Evolutionary conservation across 2,888 invertebrate genomes (phyloP), one percentile per base, ranked within the genome.

Genomic region (Parnassius orleans): DNA sequence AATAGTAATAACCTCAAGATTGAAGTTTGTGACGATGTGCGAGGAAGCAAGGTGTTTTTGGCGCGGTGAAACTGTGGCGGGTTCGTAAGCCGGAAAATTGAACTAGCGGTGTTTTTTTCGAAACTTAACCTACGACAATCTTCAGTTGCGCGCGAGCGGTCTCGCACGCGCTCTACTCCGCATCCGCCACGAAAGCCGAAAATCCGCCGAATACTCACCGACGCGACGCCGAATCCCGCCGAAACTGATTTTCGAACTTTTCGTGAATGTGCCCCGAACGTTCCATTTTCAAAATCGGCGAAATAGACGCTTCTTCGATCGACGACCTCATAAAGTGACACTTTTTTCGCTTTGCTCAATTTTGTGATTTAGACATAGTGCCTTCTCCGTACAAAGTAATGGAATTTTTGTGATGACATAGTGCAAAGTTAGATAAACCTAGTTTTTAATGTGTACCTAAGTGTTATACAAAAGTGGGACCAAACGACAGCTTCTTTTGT

Each of bases 91-190:
- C 83, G 87, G 86, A 86, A 89, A 88, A 90, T 87, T 86, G 81
- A 84, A 76, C 82, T 87, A 86, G 86, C 87, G 86, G 83, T 61
- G 41, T 57, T 62, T 57, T 85, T 66, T 85, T 86, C 79, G 80
- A 85, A 87, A 90, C 84, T 86, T 87, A 88, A 90, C 88, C 88
- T 88, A 89, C 83, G 88, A 84, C 86, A 87, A 88, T 84, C 81
- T 81, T 87, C 88, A 90, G 89, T 90, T 87, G 90, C 88, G 90
- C 90, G 88, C 89, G 87, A 84, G 88, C 87, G 78, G 83, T 77
- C 78, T 74, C 69, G 86, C 82, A 84, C 81, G 85, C 88, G 87
- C 82, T 78, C 79, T 83, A 82, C 80, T 77, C 72, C 70, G 67
- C 66, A 73, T 57, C 69, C 71, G 71, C 72, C 71, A 78, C 84